Evolutionary conservation across 1,140 invertebrate genomes (phyloP), one percentile per base, ranked within the genome.

Genomic region (Dendrolimus kikuchii): DNA sequence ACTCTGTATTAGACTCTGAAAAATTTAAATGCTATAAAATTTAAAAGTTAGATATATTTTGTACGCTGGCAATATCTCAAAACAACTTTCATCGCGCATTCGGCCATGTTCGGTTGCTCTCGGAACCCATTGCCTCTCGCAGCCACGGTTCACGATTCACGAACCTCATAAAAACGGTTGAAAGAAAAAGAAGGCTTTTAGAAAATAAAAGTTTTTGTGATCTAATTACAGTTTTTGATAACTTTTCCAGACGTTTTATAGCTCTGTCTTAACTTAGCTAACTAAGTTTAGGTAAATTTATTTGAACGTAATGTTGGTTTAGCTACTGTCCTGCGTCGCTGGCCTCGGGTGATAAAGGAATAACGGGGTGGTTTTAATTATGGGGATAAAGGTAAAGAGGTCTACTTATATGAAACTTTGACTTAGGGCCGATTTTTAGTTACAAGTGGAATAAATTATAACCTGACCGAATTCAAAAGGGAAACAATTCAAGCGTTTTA

Each of bases 71-170:
- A 68, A 63, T 62, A 46, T 67, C 39, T 38, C 38, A 43, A 42
- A 42, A 52, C 59, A 74, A 78, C 75, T 78, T 78, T 78, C 72
- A 71, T 74, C 58, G 51, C 10, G 50, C 52, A 47, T 40, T 77
- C 74, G 74, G 59, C 9, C 10, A 36, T 42, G 45, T 53, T 64
- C 70, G 68, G 56, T 40, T 42, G 44, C 23, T 38, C 46, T 66
- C 68, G 63, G 44, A 46, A 53, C 43, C 47, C 48, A 50, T 47
- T 23, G 23, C 23, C 23, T 23, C 23, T 23, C 23, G 23, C 23
- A 23, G 57, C 50, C 49, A 68, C 59, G 65, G 66, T 73, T 71
- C 65, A 68, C 53, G 62, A 58, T 62, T 64, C 23, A 23, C 23
- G 23, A 23, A 23, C 1, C 23, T 64, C 54, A 60, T 59, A 62